phyloP scores from a whole-genome alignment of 2,797 vertebrate species.

The Acanthopagrus latus region DNA sequence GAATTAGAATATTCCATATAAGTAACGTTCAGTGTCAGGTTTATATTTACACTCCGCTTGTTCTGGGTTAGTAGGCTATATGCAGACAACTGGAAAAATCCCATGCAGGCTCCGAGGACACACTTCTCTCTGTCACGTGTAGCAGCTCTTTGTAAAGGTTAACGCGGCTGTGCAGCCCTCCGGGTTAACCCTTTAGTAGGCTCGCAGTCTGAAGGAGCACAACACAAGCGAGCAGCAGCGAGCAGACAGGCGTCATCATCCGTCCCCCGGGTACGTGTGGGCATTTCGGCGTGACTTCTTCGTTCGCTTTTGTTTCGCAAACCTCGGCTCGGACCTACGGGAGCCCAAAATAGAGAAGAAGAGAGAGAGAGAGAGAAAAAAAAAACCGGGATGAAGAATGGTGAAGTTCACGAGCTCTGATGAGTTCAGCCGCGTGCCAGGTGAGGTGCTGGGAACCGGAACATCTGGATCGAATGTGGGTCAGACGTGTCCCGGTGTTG shows the following conservation, averaged over 20 bases:
- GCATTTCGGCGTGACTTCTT: neutral
- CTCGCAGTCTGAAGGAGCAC: conserved; percentile 31
- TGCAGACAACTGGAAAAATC: conserved; percentile 71
- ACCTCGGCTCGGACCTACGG: neutral
- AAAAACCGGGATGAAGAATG: conserved; percentile 28
- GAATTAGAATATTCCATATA: rapidly evolving
- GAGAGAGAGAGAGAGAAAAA: neutral
- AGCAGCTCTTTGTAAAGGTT: conserved; percentile 84
- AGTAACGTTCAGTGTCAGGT: neutral
- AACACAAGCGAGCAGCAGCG: conserved; percentile 19
- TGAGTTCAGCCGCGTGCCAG: conserved; percentile 38
- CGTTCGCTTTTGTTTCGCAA: conserved; percentile 10
- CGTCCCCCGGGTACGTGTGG: conserved; percentile 17
- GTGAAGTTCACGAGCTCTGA: conserved; percentile 37
- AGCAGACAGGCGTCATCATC: conserved; percentile 11
- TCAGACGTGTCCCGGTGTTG: conserved; percentile 30
- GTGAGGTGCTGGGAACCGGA: conserved; percentile 59
- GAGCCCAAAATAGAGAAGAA: neutral
- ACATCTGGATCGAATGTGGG: conserved; percentile 70
- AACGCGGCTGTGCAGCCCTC: conserved; percentile 77
- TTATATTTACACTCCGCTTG: conserved; percentile 1
- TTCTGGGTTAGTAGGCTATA: conserved; percentile 75
- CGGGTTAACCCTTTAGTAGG: conserved; percentile 74
- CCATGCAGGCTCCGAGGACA: conserved; percentile 70
- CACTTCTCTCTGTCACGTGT: conserved; percentile 86